These are phyloP conservation scores for Neotragus pygmaeus DNA, from an alignment of 2,113 vertebrate genomes.

Conservation along the genomic window DNA sequence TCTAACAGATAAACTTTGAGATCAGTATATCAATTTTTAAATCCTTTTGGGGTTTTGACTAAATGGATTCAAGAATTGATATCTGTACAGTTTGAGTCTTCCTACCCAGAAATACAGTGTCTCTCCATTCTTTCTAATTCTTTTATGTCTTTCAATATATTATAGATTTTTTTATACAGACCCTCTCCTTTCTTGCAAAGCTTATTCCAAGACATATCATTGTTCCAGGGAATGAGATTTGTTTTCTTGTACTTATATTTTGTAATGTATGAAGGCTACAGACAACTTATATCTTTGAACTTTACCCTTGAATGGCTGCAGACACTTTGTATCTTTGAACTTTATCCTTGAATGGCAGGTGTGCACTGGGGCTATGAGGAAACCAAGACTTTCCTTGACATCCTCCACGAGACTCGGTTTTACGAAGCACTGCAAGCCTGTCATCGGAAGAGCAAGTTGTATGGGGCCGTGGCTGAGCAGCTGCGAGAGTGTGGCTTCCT, in stretches of 20 bases:
- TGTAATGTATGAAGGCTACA: background rate
- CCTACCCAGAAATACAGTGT: background rate
- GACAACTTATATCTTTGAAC: background rate
- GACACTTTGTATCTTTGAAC: background rate
- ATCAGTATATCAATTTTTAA: background rate
- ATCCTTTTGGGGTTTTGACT: background rate
- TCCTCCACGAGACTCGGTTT: slow-evolving; percentile 69
- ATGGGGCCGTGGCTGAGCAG: slow-evolving; percentile 65
- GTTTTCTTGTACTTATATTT: background rate
- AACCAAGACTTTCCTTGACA: slow-evolving; percentile 73
- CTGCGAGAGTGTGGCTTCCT: slow-evolving; percentile 69
- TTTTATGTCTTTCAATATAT: slow-evolving; percentile 9
- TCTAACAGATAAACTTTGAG: background rate
- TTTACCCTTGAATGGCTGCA: slow-evolving; percentile 16
- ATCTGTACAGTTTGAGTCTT: background rate
- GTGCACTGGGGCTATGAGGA: slow-evolving; percentile 76
- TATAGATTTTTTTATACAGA: background rate
- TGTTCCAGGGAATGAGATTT: background rate
- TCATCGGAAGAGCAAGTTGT: slow-evolving; percentile 70
- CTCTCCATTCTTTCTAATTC: background rate
- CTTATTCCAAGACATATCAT: background rate
- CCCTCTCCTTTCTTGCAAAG: background rate
- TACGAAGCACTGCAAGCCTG: slow-evolving; percentile 72
- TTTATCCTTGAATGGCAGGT: slow-evolving; percentile 52
- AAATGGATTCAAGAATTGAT: background rate